Base-by-base conservation (phyloP, 2,113 vertebrate species). In the Halichoeres trimaculatus region DNA sequence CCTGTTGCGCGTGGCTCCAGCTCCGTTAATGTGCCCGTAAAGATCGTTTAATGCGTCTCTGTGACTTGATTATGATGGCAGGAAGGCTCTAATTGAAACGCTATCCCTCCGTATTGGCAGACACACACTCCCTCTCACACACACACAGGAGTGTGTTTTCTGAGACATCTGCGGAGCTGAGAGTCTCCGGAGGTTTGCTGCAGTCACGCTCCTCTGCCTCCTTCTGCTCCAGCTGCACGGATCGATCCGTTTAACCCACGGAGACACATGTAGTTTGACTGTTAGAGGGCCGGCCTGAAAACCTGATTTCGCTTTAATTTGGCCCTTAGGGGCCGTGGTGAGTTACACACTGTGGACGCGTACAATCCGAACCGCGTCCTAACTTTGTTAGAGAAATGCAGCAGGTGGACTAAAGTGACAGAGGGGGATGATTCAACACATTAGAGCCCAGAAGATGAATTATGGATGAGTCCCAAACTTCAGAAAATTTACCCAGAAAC, bases 161-260 rank as follows among this genome's bases (percentile, higher is more conserved):
- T 20, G 57, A 77, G 80, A 88, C 90, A 90, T 85, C 85, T 90
- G 91, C 80, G 79, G 56, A 45, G 52, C 76, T 38, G 22, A 35
- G 14, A 58, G 50, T 87, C 88, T 88, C 86, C 53, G 74, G 86
- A 76, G 90, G 81, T 75, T 89, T 85, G 78, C 36, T 35, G 70
- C 50, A 75, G 88, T 91, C 90, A 90, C 86, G 89, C 86, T 85
- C 81, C 85, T 67, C 66, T 76, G 84, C 54, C 84, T 74, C 55
- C 79, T 79, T 81, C 84, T 76, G 73, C 52, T 81, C 84, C 88
- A 90, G 86, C 86, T 87, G 90, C 67, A 81, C 34, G 43, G 35
- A 85, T 90, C 82, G 86, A 90, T 85, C 14, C 45, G 53, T 67
- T 84, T 77, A 12, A 62, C 69, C 69, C 81, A 40, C 73, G 80